Percentiles rank a stretch among this genome's conserved stretches.
Evolutionary conservation across 2,113 vertebrate species (phyloP).

Genomic region (Kryptolebias marmoratus): DNA sequence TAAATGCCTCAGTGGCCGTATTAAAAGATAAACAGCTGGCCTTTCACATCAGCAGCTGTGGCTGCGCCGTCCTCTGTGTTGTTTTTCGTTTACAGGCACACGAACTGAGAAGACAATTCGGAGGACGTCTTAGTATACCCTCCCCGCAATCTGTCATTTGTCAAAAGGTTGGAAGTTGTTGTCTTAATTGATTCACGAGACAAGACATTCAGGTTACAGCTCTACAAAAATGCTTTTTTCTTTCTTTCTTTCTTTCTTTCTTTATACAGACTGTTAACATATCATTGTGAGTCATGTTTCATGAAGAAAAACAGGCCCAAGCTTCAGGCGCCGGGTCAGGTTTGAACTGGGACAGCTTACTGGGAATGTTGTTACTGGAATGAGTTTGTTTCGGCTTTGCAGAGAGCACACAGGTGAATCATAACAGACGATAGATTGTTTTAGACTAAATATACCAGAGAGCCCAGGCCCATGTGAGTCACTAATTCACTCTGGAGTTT

Average conservation of each 20-base stretch:
- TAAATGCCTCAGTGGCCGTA: constrained; percentile 17
- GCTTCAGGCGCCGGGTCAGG: constrained; percentile 3
- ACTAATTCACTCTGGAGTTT: constrained; percentile 27
- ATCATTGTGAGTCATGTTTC: constrained; percentile 3
- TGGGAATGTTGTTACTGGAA: constrained; percentile 17
- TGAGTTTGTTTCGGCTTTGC: constrained; percentile 26
- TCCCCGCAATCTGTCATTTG: constrained; percentile 33
- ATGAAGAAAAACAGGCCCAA: constrained; percentile 14
- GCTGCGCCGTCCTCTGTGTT: constrained; percentile 15
- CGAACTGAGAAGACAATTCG: constrained; percentile 27
- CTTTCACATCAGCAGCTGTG: constrained; percentile 23
- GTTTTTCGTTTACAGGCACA: constrained; percentile 27
- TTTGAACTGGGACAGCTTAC: constrained; percentile 4
- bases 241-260: not conserved
- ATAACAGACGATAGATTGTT: constrained; percentile 28
- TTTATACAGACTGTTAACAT: constrained; percentile 31
- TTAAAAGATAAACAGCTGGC: constrained; percentile 38
- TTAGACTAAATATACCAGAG: not conserved
- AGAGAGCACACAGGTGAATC: not conserved
- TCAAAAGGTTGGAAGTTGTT: constrained; percentile 16
- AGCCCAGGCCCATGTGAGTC: constrained; percentile 3
- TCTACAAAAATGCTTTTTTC: constrained; percentile 50
- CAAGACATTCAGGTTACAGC: constrained; percentile 56
- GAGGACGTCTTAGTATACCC: constrained; percentile 40
- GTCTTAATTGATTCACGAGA: constrained; percentile 52